Conservation (phyloP, 35 echinoderm and acorn worm genomes). For the Stichopus chloronotus region DNA sequence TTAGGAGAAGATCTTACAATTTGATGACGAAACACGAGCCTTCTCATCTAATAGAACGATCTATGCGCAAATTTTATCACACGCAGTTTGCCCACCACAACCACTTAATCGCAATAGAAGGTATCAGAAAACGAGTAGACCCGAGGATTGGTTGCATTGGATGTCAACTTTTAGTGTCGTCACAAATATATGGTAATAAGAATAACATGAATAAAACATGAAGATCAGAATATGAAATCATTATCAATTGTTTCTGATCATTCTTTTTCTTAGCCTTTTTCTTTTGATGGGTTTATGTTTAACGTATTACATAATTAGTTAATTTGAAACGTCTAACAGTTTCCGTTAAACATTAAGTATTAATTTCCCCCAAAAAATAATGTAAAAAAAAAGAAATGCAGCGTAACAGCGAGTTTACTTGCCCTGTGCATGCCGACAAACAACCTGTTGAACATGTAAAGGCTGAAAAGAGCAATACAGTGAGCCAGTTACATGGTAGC, state of each 20-base stretch:
- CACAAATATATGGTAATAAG: conserved; percentile 25
- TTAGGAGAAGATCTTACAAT: not conserved
- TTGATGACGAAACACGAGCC: not conserved
- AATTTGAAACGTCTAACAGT: no score
- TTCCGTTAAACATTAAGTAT: no score
- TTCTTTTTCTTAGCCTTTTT: no score
- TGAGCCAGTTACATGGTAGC: no score
- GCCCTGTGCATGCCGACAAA: no score
- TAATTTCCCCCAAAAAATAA: no score
- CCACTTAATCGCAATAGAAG: not conserved
- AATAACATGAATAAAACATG: not conserved
- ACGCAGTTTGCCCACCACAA: conserved; percentile 14
- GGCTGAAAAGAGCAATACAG: no score
- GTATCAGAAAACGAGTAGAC: not conserved
- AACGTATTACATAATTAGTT: no score
- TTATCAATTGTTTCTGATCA: not conserved
- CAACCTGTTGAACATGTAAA: no score
- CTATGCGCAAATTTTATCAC: not conserved
- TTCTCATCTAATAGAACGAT: not conserved
- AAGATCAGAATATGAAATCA: not conserved
- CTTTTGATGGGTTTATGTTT: no score
- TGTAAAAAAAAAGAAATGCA: no score
- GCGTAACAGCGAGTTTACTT: no score
- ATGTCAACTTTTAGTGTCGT: conserved; percentile 24
- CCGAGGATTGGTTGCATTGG: conserved; percentile 9